These are phyloP conservation scores for Crocuta crocuta DNA, from an alignment of 2,113 vertebrate species.

Conservation along the genomic window DNA sequence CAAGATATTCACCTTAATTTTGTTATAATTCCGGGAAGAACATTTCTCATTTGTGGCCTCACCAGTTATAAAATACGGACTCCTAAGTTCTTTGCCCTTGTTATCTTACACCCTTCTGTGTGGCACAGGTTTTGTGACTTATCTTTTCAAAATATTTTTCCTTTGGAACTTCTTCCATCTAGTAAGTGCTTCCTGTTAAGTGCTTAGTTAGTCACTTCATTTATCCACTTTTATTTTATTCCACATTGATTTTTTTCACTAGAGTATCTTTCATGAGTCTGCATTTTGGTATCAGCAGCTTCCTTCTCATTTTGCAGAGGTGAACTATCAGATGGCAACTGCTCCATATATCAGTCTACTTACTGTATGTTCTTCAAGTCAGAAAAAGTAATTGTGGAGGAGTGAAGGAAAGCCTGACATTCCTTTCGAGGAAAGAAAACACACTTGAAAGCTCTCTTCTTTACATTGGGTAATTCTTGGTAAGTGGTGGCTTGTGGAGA, in stretches of 20 bases:
- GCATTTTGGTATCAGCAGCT: neutral
- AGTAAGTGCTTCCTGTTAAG: neutral
- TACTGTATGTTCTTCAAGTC: constrained; percentile 7
- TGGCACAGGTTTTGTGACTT: neutral
- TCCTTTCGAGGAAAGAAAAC: neutral
- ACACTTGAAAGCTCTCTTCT: neutral
- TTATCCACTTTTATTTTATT: constrained; percentile 13
- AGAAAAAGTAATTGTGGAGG: constrained; percentile 36
- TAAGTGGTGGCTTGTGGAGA: neutral
- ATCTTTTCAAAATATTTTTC: constrained; percentile 20
- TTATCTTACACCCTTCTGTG: rapidly evolving
- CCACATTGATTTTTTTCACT: constrained; percentile 38
- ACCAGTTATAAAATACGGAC: neutral
- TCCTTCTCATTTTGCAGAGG: constrained; percentile 53
- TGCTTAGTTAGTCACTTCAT: neutral
- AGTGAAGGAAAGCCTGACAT: neutral
- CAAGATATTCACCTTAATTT: neutral
- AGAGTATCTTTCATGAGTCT: neutral
- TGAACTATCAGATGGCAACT: constrained; percentile 46
- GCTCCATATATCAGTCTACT: neutral
- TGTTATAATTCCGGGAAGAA: neutral
- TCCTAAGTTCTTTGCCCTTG: neutral
- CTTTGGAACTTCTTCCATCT: neutral
- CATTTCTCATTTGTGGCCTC: neutral
- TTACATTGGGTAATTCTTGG: constrained; percentile 39